phyloP scores from a whole-genome alignment of 1,140 invertebrate species.

The Philopotamus ludificatus region DNA sequence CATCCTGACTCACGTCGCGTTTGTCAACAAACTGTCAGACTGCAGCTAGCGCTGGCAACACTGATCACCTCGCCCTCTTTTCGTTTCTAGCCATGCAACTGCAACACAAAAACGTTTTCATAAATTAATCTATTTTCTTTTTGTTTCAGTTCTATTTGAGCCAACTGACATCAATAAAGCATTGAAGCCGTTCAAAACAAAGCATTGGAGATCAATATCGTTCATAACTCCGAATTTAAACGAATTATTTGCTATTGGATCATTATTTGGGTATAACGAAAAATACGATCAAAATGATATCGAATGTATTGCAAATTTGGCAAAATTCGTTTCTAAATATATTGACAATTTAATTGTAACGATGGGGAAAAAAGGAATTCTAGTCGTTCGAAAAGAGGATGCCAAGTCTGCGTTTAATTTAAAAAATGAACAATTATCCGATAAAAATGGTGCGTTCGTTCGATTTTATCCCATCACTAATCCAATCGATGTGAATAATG shows the following conservation, averaged over 20 bases:
- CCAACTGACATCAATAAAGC: conserved; percentile 37
- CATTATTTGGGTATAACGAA: conserved; percentile 43
- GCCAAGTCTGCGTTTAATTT: conserved; percentile 39
- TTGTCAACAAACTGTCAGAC: no score
- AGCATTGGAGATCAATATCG: conserved; percentile 46
- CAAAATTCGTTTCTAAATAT: conserved; percentile 43
- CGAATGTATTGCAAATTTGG: conserved; percentile 51
- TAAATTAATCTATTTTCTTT: background rate
- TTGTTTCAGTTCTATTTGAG: conserved; percentile 40
- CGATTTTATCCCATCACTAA: conserved; percentile 53
- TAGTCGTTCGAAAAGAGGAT: conserved; percentile 46
- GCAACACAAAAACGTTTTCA: background rate
- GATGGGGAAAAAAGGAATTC: conserved; percentile 57
- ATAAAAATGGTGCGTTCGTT: conserved; percentile 35
- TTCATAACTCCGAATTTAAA: conserved; percentile 72
- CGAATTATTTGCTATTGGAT: conserved; percentile 63
- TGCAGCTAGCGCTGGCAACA: background rate
- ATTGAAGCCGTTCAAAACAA: conserved; percentile 32
- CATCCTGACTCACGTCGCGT: conserved; percentile 6
- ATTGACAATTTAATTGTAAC: conserved; percentile 55
- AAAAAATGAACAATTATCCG: conserved; percentile 21
- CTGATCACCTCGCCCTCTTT: background rate
- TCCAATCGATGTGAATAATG: conserved; percentile 56
- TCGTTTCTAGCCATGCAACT: background rate
- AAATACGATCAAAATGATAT: conserved; percentile 43